phyloP scores from a whole-genome alignment of 2,888 invertebrate species.

The Hirtodrosophila cameraria region DNA sequence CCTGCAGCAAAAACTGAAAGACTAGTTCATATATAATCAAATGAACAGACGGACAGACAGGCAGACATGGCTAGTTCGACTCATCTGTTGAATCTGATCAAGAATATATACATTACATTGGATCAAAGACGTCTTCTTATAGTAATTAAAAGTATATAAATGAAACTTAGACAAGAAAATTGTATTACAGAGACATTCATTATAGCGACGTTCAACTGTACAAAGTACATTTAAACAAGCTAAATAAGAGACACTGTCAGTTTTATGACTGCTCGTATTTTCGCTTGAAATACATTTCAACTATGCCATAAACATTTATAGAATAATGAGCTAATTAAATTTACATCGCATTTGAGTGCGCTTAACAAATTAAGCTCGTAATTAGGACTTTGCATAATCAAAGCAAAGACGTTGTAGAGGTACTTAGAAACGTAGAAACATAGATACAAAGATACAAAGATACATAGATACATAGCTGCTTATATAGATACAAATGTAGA shows the following conservation, averaged over 20 bases:
- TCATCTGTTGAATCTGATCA: too few relatives aligned
- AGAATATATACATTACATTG: too few relatives aligned
- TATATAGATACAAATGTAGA: neutral
- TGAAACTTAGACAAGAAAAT: too few relatives aligned
- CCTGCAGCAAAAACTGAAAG: too few relatives aligned
- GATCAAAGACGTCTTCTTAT: too few relatives aligned
- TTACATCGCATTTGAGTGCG: constrained; percentile 39
- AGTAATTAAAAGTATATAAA: too few relatives aligned
- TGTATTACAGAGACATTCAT: too few relatives aligned
- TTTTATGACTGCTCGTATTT: constrained; percentile 40
- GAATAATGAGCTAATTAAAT: constrained; percentile 59
- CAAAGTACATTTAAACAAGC: constrained; percentile 20
- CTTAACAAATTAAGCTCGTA: constrained; percentile 51
- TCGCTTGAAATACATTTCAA: constrained; percentile 47
- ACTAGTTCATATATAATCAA: too few relatives aligned
- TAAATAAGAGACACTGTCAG: neutral
- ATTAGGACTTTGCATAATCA: constrained; percentile 52
- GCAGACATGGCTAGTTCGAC: too few relatives aligned
- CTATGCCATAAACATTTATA: constrained; percentile 53
- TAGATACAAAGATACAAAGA: neutral
- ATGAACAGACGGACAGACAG: too few relatives aligned
- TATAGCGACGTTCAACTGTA: neutral
- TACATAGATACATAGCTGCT: neutral
- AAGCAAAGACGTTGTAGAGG: neutral
- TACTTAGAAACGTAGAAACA: constrained; percentile 8